Conservation (phyloP, 2,797 vertebrate species). For the Schizopygopsis pylzovi region DNA sequence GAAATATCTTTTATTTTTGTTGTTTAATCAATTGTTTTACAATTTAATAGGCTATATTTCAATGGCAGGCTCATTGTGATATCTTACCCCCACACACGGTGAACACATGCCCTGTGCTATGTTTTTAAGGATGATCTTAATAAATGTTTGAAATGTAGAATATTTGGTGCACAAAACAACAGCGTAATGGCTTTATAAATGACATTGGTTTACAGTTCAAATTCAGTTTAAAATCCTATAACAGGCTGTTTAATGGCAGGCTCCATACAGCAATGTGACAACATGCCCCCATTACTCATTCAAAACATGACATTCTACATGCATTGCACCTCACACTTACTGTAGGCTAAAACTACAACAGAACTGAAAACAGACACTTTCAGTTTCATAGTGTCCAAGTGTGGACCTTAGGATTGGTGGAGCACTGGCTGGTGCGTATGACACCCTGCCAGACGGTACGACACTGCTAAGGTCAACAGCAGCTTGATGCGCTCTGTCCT, state of each 20-base stretch:
- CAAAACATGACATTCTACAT: background rate
- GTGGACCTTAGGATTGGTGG: slow-evolving; percentile 56
- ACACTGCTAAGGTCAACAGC: slow-evolving; percentile 75
- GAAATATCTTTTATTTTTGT: background rate
- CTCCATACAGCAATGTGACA: background rate
- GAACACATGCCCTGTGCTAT: background rate
- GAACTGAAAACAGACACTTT: background rate
- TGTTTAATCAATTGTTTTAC: background rate
- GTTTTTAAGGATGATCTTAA: background rate
- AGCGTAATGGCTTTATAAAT: background rate
- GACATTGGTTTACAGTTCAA: background rate
- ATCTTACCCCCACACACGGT: background rate
- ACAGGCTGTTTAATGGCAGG: background rate
- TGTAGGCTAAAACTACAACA: background rate
- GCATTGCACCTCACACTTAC: background rate
- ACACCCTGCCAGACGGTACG: slow-evolving; percentile 60
- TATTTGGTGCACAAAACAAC: background rate
- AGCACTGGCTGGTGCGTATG: slow-evolving; percentile 54
- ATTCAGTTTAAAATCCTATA: background rate
- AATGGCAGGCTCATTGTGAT: too few relatives aligned
- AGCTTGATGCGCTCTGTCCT: slow-evolving; percentile 69
- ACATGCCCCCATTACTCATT: background rate
- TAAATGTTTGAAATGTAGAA: background rate
- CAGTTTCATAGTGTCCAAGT: background rate
- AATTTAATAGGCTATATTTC: background rate